Percentiles rank a stretch among this genome's conserved stretches.
Evolutionary conservation across 2,888 invertebrate species (phyloP).

Genomic region (Diloba caeruleocephala): DNA sequence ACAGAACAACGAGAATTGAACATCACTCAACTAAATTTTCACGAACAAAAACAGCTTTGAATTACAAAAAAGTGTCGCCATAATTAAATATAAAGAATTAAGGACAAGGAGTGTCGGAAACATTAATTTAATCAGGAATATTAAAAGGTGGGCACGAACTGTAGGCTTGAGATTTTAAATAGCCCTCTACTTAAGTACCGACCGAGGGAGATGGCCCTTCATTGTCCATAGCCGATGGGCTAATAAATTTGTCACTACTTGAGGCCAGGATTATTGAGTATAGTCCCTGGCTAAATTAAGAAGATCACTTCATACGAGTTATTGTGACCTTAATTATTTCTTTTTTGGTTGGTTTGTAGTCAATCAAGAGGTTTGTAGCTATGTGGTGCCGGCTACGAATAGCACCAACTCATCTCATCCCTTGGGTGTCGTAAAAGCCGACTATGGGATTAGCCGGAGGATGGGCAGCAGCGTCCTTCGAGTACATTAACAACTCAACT

Average conservation of each 20-base stretch:
- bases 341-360: no score
- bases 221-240: conserved; percentile 37
- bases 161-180: conserved; percentile 49
- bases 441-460: no score
- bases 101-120: conserved; percentile 30
- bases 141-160: conserved; percentile 53
- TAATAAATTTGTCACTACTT: conserved; percentile 38
- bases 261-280: conserved; percentile 5
- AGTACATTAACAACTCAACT: no score
- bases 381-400: no score
- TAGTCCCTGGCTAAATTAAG: neutral
- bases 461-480: no score
- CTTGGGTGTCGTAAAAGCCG: no score
- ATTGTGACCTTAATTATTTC: no score
- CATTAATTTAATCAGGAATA: conserved; percentile 54
- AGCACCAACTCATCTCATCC: no score
- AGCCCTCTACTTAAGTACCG: conserved; percentile 39
- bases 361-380: no score
- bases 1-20: neutral
- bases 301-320: no score
- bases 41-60: conserved; percentile 15
- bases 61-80: conserved; percentile 18
- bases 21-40: conserved; percentile 9
- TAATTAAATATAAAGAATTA: conserved; percentile 46
- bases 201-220: conserved; percentile 29